phyloP scores from a whole-genome alignment of 2,888 invertebrate species.

The Apotomis turbidana region DNA sequence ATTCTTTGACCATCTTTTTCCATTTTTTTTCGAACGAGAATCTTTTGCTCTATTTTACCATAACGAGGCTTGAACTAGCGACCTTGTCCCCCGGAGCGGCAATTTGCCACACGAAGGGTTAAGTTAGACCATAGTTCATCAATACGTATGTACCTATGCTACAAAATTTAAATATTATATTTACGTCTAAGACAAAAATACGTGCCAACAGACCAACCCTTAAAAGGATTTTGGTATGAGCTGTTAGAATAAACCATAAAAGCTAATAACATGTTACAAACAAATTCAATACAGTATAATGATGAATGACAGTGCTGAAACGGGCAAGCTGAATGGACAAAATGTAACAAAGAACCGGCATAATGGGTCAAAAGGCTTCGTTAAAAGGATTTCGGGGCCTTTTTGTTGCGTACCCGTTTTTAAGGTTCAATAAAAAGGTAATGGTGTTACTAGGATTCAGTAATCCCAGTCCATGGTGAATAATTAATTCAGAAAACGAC shows the following conservation, averaged over 20 bases:
- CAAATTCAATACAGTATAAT: slow-evolving; percentile 36
- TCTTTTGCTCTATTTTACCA: too few relatives aligned
- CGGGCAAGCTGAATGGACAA: slow-evolving; percentile 34
- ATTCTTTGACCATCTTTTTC: too few relatives aligned
- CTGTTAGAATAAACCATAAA: slow-evolving; percentile 16
- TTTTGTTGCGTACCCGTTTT: slow-evolving; percentile 30
- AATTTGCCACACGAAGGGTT: too few relatives aligned
- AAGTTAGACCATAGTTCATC: too few relatives aligned
- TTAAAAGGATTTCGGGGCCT: slow-evolving; percentile 38
- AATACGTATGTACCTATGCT: too few relatives aligned
- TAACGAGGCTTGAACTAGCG: too few relatives aligned
- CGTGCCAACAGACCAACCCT: neutral
- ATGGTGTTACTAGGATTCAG: neutral
- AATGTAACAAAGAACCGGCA: slow-evolving; percentile 38
- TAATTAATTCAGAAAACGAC: neutral
- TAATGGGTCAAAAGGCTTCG: slow-evolving; percentile 38
- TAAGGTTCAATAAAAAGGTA: slow-evolving; percentile 25
- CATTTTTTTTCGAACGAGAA: too few relatives aligned
- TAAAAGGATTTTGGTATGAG: slow-evolving; percentile 10
- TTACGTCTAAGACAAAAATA: neutral
- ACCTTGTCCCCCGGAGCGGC: too few relatives aligned
- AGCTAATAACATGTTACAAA: slow-evolving; percentile 37
- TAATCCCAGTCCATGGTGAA: slow-evolving; percentile 6
- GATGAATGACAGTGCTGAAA: slow-evolving; percentile 38
- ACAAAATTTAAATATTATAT: neutral